Evolutionary conservation across 1,140 invertebrate genomes (phyloP).

Genomic region (Babylonia areolata): DNA sequence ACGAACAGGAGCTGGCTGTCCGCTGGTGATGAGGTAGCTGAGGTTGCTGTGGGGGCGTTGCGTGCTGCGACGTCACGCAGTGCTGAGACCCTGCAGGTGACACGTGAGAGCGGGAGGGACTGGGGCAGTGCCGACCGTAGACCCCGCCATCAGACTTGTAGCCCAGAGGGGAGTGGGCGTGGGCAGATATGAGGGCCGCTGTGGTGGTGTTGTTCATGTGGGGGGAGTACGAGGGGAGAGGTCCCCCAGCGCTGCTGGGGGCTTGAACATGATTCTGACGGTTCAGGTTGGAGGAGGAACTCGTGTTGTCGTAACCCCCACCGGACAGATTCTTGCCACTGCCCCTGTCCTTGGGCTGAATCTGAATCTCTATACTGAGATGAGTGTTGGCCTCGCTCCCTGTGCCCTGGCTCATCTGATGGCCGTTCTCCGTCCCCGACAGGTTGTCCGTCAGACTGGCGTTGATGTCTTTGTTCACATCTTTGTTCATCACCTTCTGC

Average conservation of each 20-base stretch:
- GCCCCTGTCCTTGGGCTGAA: conserved; percentile 47
- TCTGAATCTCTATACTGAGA: conserved; percentile 69
- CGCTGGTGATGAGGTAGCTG: conserved; percentile 59
- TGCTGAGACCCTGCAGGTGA: conserved; percentile 42
- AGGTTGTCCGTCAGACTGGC: conserved; percentile 65
- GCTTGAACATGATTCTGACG: conserved; percentile 16
- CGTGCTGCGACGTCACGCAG: conserved; percentile 49
- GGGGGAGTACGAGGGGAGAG: neutral
- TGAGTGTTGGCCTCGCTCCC: conserved; percentile 66
- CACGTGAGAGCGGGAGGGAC: conserved; percentile 35
- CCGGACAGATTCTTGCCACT: conserved; percentile 31
- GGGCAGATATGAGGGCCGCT: conserved; percentile 29
- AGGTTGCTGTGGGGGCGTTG: conserved; percentile 53
- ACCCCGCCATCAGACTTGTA: conserved; percentile 17
- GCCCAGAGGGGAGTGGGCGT: conserved; percentile 21
- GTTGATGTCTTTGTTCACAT: conserved; percentile 68
- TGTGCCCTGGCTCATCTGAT: conserved; percentile 57
- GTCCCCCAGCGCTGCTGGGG: neutral
- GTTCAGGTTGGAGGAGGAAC: conserved; percentile 1
- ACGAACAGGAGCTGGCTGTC: conserved; percentile 63
- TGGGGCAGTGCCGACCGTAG: conserved; percentile 40
- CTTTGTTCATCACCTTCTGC: conserved; percentile 76
- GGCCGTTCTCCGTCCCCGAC: conserved; percentile 58
- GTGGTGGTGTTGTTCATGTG: conserved; percentile 33
- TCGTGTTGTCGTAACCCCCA: neutral